Conservation (phyloP, 2,888 invertebrate genomes). For the Dioctria linearis region DNA sequence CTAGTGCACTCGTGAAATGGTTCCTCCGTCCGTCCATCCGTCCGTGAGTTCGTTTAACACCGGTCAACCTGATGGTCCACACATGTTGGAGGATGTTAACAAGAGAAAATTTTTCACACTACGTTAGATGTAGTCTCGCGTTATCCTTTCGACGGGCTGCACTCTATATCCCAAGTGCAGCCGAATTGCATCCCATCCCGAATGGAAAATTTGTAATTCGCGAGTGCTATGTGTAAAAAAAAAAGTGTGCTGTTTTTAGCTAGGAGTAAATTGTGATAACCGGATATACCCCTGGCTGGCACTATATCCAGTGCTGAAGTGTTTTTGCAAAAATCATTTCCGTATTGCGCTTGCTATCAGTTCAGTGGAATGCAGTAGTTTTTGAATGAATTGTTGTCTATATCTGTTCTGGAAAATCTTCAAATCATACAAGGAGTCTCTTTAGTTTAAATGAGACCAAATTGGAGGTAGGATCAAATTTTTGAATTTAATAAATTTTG, state of each 20-base stretch:
- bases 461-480: too few species aligned
- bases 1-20: background rate
- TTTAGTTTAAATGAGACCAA: background rate
- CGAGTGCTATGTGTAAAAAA: slow-evolving; percentile 8
- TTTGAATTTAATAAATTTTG: too few species aligned
- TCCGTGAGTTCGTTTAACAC: slow-evolving; percentile 30
- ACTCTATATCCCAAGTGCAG: background rate
- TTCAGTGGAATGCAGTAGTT: background rate
- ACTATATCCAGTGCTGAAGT: background rate
- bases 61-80: slow-evolving; percentile 47
- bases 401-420: background rate
- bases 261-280: background rate
- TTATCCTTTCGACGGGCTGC: slow-evolving; percentile 35
- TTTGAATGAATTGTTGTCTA: background rate
- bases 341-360: background rate
- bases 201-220: background rate
- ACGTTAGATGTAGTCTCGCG: slow-evolving; percentile 36
- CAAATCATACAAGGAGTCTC: background rate
- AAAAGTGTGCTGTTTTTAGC: background rate
- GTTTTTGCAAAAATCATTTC: slow-evolving; percentile 9
- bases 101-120: slow-evolving; percentile 38
- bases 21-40: background rate
- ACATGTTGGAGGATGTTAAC: slow-evolving; percentile 49
- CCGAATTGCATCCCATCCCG: background rate
- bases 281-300: background rate